Percentiles rank a stretch among this genome's conserved stretches.
These are phyloP conservation scores for Suncus etruscus DNA, from an alignment of 2,113 vertebrate genomes.

Conservation along the genomic window DNA sequence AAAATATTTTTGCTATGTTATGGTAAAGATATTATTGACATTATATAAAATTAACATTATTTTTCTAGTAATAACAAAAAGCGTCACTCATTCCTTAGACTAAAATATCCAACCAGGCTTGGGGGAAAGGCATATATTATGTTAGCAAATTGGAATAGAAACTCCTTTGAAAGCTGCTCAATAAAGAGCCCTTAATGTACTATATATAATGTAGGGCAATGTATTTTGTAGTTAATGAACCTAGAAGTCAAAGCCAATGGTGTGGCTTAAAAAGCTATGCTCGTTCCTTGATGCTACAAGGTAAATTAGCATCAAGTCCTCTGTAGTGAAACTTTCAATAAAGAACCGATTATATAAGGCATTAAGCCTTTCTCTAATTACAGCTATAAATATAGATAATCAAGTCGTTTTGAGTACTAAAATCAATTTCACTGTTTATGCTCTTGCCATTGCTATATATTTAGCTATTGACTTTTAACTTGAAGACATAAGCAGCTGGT, in stretches of 20 bases:
- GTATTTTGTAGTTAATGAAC: conserved; percentile 78
- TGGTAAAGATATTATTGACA: neutral
- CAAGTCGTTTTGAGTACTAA: conserved; percentile 74
- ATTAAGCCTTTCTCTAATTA: conserved; percentile 80
- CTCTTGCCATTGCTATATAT: conserved; percentile 69
- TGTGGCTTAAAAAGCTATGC: conserved; percentile 30
- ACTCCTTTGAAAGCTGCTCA: conserved; percentile 72
- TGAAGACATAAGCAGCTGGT: conserved; percentile 79
- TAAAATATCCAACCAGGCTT: conserved; percentile 55
- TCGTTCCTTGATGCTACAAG: conserved; percentile 66
- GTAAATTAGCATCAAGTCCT: conserved; percentile 77
- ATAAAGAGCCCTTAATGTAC: conserved; percentile 68
- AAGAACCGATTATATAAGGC: conserved; percentile 79
- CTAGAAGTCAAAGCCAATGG: conserved; percentile 59
- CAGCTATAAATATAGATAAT: conserved; percentile 81
- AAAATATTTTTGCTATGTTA: conserved; percentile 24
- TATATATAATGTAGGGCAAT: conserved; percentile 31
- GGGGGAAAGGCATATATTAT: conserved; percentile 63
- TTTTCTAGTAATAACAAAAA: conserved; percentile 69
- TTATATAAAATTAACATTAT: conserved; percentile 60
- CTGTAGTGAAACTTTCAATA: conserved; percentile 77
- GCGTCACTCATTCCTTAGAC: conserved; percentile 64
- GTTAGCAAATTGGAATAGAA: conserved; percentile 76
- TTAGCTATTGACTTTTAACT: conserved; percentile 81
- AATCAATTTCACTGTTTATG: conserved; percentile 74